These are phyloP conservation scores for Centropus unirufus DNA, from an alignment of 2,113 vertebrate species.

Conservation along the genomic window DNA sequence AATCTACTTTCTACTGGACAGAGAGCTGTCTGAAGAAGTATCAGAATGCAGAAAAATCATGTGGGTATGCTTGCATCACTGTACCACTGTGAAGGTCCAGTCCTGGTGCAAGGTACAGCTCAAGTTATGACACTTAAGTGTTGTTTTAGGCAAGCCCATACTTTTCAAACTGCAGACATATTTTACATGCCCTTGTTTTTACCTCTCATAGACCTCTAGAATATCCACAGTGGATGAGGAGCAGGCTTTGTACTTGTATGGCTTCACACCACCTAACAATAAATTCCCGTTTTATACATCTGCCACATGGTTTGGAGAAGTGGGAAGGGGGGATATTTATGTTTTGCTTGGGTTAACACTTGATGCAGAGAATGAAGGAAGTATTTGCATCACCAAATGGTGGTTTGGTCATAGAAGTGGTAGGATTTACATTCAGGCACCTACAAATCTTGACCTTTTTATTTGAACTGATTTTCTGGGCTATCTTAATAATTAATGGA, in stretches of 20 bases:
- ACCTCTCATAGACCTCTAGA: neutral
- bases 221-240: neutral
- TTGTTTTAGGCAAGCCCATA: neutral
- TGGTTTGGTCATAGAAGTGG: neutral
- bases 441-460: neutral
- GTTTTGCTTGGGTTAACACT: neutral
- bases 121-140: neutral
- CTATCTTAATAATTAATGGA: neutral
- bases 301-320: neutral
- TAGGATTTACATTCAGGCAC: neutral
- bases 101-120: neutral
- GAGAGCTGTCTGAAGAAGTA: neutral
- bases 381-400: neutral
- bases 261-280: neutral
- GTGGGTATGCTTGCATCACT: neutral
- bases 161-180: neutral
- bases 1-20: neutral
- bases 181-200: neutral
- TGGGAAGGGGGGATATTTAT: neutral
- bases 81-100: neutral
- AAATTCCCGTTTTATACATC: neutral
- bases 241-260: neutral
- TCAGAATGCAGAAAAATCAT: neutral
- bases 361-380: neutral
- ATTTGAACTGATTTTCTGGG: neutral